Percentiles rank a stretch among this genome's conserved stretches.
Evolutionary conservation across 1,140 invertebrate genomes (phyloP).

Genomic region (Drosophila mauritiana): DNA sequence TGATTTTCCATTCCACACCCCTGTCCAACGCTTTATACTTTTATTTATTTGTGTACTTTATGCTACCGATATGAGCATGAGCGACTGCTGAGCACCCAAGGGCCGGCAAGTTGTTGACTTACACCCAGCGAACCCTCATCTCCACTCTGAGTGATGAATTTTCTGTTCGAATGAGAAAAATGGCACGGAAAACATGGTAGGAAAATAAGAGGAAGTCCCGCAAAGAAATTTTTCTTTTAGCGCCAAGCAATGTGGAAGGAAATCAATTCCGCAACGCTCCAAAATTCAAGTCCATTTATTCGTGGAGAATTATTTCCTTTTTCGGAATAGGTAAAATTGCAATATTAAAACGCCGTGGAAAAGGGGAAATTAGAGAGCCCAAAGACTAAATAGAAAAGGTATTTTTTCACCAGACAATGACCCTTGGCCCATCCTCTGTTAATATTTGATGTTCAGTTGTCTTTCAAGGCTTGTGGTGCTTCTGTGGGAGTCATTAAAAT

Average conservation of each 20-base stretch:
- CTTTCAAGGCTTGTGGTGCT: neutral
- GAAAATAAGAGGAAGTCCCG: conserved; percentile 21
- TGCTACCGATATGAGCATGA: conserved; percentile 65
- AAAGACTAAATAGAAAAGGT: conserved; percentile 20
- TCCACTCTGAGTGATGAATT: conserved; percentile 57
- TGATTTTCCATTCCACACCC: neutral
- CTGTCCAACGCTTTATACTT: conserved; percentile 51
- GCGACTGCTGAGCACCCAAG: conserved; percentile 27
- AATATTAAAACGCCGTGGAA: neutral
- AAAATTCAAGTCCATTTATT: conserved; percentile 13
- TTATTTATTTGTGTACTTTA: conserved; percentile 80
- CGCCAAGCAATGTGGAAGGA: conserved; percentile 5
- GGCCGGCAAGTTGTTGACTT: conserved; percentile 66
- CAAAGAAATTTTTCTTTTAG: conserved; percentile 13
- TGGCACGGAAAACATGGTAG: conserved; percentile 17
- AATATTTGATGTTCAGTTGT: conserved; percentile 38
- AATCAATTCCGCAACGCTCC: conserved; percentile 13
- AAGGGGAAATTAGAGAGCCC: conserved; percentile 4
- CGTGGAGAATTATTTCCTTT: neutral
- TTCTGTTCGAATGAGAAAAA: conserved; percentile 28
- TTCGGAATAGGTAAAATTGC: conserved; percentile 2
- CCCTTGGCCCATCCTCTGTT: conserved; percentile 23
- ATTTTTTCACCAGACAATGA: conserved; percentile 1
- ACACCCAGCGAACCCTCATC: conserved; percentile 1
- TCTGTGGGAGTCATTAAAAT: neutral